Conservation (phyloP, 2,797 vertebrate genomes). For the Hemibagrus guttatus region DNA sequence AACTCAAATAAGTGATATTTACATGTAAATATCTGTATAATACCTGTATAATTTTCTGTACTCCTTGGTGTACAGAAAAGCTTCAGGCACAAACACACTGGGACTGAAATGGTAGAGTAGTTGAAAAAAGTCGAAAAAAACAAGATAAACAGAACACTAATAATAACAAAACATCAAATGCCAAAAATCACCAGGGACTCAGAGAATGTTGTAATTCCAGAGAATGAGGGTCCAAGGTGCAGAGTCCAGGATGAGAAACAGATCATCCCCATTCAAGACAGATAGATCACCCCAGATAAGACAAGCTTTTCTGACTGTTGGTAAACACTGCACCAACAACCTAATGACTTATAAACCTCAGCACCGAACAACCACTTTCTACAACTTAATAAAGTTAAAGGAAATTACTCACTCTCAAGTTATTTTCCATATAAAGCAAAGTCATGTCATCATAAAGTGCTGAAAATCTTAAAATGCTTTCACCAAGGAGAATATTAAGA, state of each 20-base stretch:
- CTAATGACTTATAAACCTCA: neutral
- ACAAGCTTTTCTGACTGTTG: neutral
- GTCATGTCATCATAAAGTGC: neutral
- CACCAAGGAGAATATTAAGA: no score
- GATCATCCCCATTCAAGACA: neutral
- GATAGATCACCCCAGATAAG: neutral
- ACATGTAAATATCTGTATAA: no score
- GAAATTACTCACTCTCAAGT: neutral
- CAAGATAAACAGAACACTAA: no score
- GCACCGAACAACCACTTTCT: neutral
- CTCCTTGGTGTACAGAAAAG: no score
- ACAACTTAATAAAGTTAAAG: neutral
- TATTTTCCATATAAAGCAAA: neutral
- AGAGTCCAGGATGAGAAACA: neutral
- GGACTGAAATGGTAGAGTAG: no score
- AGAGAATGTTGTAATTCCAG: neutral
- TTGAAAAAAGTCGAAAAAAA: no score
- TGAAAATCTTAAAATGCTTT: neutral
- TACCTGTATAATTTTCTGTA: no score
- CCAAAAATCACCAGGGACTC: neutral
- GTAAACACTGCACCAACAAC: neutral
- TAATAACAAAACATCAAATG: no score
- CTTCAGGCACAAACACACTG: no score
- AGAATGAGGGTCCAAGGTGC: neutral
- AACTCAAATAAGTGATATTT: no score